Evolutionary conservation across 2,113 vertebrate species (phyloP).

Genomic region (Anolis carolinensis): DNA sequence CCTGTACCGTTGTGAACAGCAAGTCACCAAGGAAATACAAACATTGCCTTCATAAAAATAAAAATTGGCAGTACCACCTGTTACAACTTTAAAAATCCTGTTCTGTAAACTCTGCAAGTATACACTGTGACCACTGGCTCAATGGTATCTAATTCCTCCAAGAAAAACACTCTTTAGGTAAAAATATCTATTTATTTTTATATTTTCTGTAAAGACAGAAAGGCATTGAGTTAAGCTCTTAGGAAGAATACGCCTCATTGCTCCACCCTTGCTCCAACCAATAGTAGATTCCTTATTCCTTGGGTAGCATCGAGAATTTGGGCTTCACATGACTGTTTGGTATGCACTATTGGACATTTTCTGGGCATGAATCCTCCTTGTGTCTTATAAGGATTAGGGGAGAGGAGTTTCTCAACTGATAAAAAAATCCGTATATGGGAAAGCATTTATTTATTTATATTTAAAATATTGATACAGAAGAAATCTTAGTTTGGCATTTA

Average conservation of each 20-base stretch:
- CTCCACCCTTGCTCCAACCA: constrained; percentile 5
- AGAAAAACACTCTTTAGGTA: constrained; percentile 28
- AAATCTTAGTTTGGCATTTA: too few relatives aligned
- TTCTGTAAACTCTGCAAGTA: constrained; percentile 29
- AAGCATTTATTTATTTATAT: not conserved
- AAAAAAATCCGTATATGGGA: not conserved
- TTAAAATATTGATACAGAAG: not conserved
- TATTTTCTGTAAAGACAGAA: constrained; percentile 31
- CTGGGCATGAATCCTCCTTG: not conserved
- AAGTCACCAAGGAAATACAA: constrained; percentile 32
- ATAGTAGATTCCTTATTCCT: constrained; percentile 12
- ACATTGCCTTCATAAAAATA: constrained; percentile 27
- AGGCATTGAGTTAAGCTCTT: constrained; percentile 19
- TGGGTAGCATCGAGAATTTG: not conserved
- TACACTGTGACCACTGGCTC: constrained; percentile 21
- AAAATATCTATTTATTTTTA: constrained; percentile 38
- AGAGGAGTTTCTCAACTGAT: not conserved
- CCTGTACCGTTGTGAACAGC: not conserved
- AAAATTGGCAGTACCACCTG: constrained; percentile 20
- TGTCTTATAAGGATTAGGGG: not conserved
- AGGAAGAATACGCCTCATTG: not conserved
- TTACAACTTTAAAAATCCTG: constrained; percentile 7
- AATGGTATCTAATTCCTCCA: constrained; percentile 21
- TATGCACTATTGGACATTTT: not conserved
- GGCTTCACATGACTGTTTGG: not conserved